Base-by-base conservation (phyloP, 2,113 vertebrate genomes). In the Circaetus cinerascens region DNA sequence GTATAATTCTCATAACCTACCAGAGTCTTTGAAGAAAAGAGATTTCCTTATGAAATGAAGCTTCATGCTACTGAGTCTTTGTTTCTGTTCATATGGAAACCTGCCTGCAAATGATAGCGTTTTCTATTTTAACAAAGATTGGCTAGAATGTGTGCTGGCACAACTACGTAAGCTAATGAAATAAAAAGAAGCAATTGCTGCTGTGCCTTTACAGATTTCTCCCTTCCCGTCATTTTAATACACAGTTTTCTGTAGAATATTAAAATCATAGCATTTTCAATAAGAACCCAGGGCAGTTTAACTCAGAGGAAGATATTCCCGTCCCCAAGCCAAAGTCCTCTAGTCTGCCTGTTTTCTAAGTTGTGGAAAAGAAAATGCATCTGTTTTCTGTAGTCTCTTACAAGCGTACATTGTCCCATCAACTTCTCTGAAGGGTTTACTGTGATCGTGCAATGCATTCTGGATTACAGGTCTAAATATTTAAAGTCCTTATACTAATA, bases 81-180 rank as follows among this genome's bases (percentile, higher is more conserved):
- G 45, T 79, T 94, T 93, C 62, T 94, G 64, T 92, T 67, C 85
- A 62, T 55, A 71, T 34, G 63, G 67, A 92, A 95, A 92, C 55
- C 45, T 83, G 45, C 57, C 32, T 95, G 57, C 38, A 90, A 86
- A 88, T 57, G 45, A 73, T 19, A 95, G 45, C 13, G 45, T 57
- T 84, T 96, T 93, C 89, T 74, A 84, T 84, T 95, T 77, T 79
- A 79, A 53, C n/a, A 66, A 92, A 72, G n/a, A 80, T 46, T 92
- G 90, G 74, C 78, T 90, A 59, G 55, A 67, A 68, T 15, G 2
- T 22, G 32, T 71, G 78, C 78, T 90, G 88, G 67, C 82, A 83
- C 25, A 80, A 38, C 81, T 88, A 27, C 0, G 2, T 38, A 88
- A 75, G n/a, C 55, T 69, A 93, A 79, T 45, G 57, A 68, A 76